phyloP scores from a whole-genome alignment of 2,797 vertebrate genomes.

The Ispidina picta region DNA sequence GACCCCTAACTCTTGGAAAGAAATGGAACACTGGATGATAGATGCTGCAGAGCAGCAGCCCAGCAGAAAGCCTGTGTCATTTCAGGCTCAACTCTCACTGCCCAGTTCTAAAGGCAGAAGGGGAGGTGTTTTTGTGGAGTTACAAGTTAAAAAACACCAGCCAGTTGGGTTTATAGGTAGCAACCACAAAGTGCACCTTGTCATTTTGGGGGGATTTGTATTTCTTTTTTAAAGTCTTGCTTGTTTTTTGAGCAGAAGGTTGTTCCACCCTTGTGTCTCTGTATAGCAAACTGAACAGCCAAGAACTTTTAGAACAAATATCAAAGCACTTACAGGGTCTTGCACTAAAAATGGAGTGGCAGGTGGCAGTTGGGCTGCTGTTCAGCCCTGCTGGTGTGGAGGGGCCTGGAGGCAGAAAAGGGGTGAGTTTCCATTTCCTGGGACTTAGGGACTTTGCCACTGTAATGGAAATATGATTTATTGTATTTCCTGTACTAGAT shows the following conservation, averaged over 20 bases:
- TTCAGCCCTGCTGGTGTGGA: neutral
- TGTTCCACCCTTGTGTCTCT: neutral
- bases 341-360: neutral
- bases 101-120: constrained; percentile 2
- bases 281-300: neutral
- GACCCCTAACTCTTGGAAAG: constrained; percentile 63
- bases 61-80: constrained; percentile 2
- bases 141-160: neutral
- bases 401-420: neutral
- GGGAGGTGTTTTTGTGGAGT: neutral
- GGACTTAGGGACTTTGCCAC: neutral
- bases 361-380: neutral
- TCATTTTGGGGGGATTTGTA: neutral
- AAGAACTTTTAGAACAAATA: neutral
- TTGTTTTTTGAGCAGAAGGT: neutral
- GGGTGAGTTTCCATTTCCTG: neutral
- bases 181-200: neutral
- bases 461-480: neutral
- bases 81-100: neutral
- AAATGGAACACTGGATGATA: constrained; percentile 46
- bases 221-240: rapidly evolving
- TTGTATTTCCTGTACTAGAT: neutral
- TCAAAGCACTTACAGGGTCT: neutral
- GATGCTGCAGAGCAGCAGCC: constrained; percentile 7
- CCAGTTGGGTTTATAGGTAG: neutral